These are phyloP conservation scores for Sylvilagus floridanus DNA, from an alignment of 2,797 vertebrate genomes.

Conservation along the genomic window DNA sequence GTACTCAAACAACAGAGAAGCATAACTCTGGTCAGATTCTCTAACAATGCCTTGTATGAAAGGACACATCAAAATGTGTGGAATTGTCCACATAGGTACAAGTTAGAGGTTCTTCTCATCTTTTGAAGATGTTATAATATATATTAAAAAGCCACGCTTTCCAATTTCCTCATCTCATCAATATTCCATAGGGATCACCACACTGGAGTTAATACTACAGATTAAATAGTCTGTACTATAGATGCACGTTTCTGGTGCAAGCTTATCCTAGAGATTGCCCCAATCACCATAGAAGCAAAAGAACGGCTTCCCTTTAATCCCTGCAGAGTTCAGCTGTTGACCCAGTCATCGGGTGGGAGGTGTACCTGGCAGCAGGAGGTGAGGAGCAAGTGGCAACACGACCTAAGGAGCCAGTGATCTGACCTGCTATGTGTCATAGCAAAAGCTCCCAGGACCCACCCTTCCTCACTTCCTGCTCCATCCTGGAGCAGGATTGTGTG, in stretches of 20 bases:
- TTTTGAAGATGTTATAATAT: background rate
- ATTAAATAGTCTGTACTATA: background rate
- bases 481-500: background rate
- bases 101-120: background rate
- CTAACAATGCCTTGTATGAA: background rate
- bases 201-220: background rate
- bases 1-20: background rate
- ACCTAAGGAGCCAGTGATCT: background rate
- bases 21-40: background rate
- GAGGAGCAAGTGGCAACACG: background rate
- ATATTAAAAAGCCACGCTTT: background rate
- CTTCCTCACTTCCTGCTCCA: background rate
- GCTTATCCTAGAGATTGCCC: background rate
- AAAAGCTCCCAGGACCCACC: background rate
- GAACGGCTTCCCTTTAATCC: background rate
- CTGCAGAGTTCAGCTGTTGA: background rate
- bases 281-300: background rate
- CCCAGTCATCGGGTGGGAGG: background rate
- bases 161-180: background rate
- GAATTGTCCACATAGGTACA: background rate
- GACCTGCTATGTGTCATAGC: background rate
- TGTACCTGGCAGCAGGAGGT: background rate
- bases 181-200: background rate
- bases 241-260: fast-evolving
- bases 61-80: background rate